Base-by-base conservation (phyloP, 2,888 invertebrate genomes). In the Lissocephala sabroskyi region DNA sequence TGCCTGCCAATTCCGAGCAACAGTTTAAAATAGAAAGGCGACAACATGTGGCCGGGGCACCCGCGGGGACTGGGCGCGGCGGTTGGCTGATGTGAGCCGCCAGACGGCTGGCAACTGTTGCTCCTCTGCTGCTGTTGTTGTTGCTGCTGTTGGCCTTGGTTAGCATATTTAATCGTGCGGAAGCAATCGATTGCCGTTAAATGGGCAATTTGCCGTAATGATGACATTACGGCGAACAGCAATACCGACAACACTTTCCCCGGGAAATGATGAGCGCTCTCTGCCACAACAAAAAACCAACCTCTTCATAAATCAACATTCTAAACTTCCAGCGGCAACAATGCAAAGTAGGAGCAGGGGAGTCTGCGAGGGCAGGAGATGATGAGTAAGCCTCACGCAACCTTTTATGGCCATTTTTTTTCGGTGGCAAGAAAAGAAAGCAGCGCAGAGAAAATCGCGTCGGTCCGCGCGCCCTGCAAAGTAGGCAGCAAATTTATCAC, bases 181-280 rank as follows among this genome's bases (percentile, higher is more conserved):
- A 79, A 77, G 63, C 63, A 68, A 79, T 79, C 68, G 75, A 77
- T 65, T 62, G 53, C 63, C 52, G 55, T 57, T 61, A 63, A 77
- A 79, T 67, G 59, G 76, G 58, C 63, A 74, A 78, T 78, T 79
- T 79, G 56, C 49, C 52, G 51, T 68, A 75, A 71, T 76, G 71
- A 71, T 68, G 70, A 65, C 68, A 76, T 71, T 54, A 62, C 56
- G 35, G 41, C 16, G 14, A 41, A 52, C 59, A 46, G 45, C 47
- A 9, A 45, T 19, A 41, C 37, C 39, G 16, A 33, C 35, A 44
- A 39, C 13, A n/a, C n/a, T n/a, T n/a, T n/a, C n/a, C n/a, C n/a
- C n/a, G n/a, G n/a, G n/a, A n/a, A n/a, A n/a, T n/a, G n/a, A n/a
- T n/a, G n/a, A n/a, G n/a, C n/a, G n/a, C n/a, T n/a, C n/a, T n/a